These are phyloP conservation scores for Hyalella azteca DNA, from an alignment of 2,888 invertebrate genomes.

Conservation along the genomic window DNA sequence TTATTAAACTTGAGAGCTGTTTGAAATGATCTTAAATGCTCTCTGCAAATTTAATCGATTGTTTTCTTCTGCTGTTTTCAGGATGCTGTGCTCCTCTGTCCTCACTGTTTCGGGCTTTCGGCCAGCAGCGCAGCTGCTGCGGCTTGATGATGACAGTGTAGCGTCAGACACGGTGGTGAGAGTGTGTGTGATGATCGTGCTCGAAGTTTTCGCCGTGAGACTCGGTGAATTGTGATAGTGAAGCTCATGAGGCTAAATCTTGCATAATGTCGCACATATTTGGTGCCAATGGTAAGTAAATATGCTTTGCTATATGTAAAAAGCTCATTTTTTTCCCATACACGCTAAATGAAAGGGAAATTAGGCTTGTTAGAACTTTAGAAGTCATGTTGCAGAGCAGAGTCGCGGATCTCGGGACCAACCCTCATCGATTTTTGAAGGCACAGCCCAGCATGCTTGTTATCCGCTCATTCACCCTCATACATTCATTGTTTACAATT, in stretches of 20 bases:
- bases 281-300: constrained; percentile 34
- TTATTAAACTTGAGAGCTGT: too few relatives aligned
- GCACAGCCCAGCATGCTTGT: constrained; percentile 27
- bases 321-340: background rate
- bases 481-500: background rate
- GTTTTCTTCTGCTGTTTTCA: too few relatives aligned
- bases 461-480: constrained; percentile 21
- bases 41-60: too few relatives aligned
- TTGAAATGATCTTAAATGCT: too few relatives aligned
- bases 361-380: too few relatives aligned
- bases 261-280: constrained; percentile 26
- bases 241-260: background rate
- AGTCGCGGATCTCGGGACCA: constrained; percentile 5
- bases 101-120: too few relatives aligned
- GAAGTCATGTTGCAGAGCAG: constrained; percentile 3
- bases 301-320: background rate
- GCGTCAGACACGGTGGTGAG: background rate
- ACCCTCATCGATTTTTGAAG: constrained; percentile 33
- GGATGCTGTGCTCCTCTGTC: too few relatives aligned
- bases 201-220: constrained; percentile 3
- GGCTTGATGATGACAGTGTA: constrained; percentile 18
- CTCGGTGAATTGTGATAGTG: constrained; percentile 9
- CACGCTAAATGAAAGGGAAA: constrained; percentile 7
- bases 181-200: constrained; percentile 20
- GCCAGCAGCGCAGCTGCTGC: too few relatives aligned